Evolutionary conservation across 2,113 vertebrate genomes (phyloP), one percentile per base, ranked within the genome.

Genomic region (Ameiurus melas): DNA sequence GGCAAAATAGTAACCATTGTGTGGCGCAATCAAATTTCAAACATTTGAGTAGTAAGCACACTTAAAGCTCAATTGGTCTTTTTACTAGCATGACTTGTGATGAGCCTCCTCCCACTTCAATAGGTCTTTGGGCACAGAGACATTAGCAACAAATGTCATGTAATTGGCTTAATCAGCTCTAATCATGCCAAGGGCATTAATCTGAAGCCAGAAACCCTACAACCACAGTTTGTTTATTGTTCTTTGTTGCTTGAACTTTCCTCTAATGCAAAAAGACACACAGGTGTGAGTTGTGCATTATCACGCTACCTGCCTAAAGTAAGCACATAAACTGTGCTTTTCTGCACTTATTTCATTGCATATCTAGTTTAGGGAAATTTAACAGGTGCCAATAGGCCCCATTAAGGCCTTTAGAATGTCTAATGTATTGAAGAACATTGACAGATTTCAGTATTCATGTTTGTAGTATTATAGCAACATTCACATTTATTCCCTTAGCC

Each of bases 151-250:
- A 88, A 86, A 89, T 84, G 25, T 87, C 84, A 16, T 89, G 80
- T 82, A 90, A 91, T 90, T 68, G 60, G 82, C 85, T 91, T 91
- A 89, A 93, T 93, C 91, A 91, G 86, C 84, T 75, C 88, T 82
- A 88, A 86, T 92, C 88, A 91, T 68, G 68, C 82, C 62, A 57
- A 90, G 84, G 73, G 58, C 75, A 91, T 93, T 86, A 25, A 92
- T 93, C 89, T 73, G 30, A 73, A 88, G 19, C 70, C 78, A 25
- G 51, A 88, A 57, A 51, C 30, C n/a, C 55, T 92, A 88, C 90
- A 93, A 89, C 92, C 90, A 91, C 36, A 0, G 12, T 64, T 68
- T 93, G 92, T 93, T 94, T 95, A 90, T 94, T 94, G 89, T 90
- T 92, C 84, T 89, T 60, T 93, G 90, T 89, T 83, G 86, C 68